Base-by-base conservation (phyloP, 2,888 invertebrate genomes). In the Malacosoma neustria region DNA sequence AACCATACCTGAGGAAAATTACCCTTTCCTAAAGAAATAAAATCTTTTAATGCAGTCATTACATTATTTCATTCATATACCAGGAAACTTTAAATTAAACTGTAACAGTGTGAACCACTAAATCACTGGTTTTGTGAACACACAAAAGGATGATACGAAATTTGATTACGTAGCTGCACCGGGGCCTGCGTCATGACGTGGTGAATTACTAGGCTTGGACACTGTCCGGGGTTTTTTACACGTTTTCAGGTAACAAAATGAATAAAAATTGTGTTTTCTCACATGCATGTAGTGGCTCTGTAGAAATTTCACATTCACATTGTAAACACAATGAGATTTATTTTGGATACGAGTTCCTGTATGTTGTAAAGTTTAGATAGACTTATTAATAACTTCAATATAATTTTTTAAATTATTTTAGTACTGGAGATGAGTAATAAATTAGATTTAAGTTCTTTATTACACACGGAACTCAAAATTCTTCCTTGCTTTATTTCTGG, bases 111-210 rank as follows among this genome's bases (percentile, higher is more conserved):
- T 9, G 22, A 22, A 22, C 46, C 45, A 51, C 61, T 66, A 72
- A 73, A 74, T 74, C 72, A 71, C 68, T 51, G 71, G 71, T 71
- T 71, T 69, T 70, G 68, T 73, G 57, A 58, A 55, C 51, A 44
- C 60, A 75, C 75, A 80, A 79, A 79, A 66, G 70, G 72, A 72
- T 63, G 64, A 68, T 75, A 76, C 61, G 73, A 72, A 76, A 77
- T 72, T 82, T 77, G 71, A 81, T 77, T 80, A 79, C 71, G 72
- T 74, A 71, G 72, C 62, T 59, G 62, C 57, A 58, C 63, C 48
- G 52, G 58, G 53, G 72, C 69, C 69, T 72, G 72, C 71, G 74
- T 69, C 71, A 72, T 70, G 73, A 59, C 65, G 60, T 61, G 65
- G 67, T 77, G 73, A 81, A 70, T 77, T 75, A 81, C 73, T 59